Evolutionary conservation across 2,888 invertebrate genomes (phyloP).

Genomic region (Andrena haemorrhoa): DNA sequence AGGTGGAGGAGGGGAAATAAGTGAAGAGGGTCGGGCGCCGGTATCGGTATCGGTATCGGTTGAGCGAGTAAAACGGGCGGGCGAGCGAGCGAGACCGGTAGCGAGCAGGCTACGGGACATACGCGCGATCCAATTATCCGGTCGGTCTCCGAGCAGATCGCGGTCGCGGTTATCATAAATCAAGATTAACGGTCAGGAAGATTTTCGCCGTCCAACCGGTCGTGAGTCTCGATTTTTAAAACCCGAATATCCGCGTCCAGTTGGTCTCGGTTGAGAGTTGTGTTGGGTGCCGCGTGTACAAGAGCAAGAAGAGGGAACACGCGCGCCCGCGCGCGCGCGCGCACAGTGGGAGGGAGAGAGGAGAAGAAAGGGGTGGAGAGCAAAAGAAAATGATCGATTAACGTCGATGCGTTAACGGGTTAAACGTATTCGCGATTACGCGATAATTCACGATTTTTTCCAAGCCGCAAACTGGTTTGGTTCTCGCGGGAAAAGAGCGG

Average conservation of each 20-base stretch:
- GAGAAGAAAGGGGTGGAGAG: slow-evolving; percentile 1
- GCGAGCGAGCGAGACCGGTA: slow-evolving; percentile 47
- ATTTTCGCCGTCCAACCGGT: slow-evolving; percentile 68
- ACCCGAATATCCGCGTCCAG: slow-evolving; percentile 36
- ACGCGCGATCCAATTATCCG: slow-evolving; percentile 71
- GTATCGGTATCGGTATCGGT: not conserved
- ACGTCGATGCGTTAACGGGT: slow-evolving; percentile 68
- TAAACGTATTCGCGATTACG: slow-evolving; percentile 67
- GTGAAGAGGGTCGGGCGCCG: not conserved
- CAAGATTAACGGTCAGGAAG: slow-evolving; percentile 74
- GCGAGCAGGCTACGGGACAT: slow-evolving; percentile 41
- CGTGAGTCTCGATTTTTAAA: slow-evolving; percentile 61
- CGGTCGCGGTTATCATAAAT: slow-evolving; percentile 70
- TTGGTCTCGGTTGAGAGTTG: not conserved
- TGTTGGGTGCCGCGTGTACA: not conserved
- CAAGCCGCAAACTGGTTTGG: slow-evolving; percentile 64
- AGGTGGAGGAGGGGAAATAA: too few relatives aligned
- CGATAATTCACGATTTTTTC: slow-evolving; percentile 63
- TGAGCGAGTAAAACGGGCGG: not conserved
- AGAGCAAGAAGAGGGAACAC: not conserved
- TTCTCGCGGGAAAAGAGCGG: slow-evolving; percentile 55
- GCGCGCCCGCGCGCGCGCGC: too few relatives aligned
- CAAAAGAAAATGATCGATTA: slow-evolving; percentile 65
- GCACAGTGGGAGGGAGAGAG: too few relatives aligned
- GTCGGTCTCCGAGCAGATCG: slow-evolving; percentile 64